These are phyloP conservation scores for Corythaeola cristata DNA, from an alignment of 2,113 vertebrate genomes.

Conservation along the genomic window DNA sequence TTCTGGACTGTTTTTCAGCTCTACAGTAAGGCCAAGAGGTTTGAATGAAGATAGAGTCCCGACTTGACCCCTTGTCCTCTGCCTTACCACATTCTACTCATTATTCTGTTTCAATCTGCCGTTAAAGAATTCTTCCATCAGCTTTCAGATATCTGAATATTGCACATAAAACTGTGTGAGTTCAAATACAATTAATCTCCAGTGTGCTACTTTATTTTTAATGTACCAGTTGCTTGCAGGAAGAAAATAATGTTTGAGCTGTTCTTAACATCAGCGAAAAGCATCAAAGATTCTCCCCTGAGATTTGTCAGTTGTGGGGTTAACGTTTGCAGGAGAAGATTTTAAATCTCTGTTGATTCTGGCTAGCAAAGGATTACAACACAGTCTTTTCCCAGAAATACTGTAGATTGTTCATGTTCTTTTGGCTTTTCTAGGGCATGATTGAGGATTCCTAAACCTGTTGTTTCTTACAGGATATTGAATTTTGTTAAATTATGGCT, in stretches of 20 bases:
- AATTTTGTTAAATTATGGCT: conserved; percentile 27
- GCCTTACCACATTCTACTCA: not conserved
- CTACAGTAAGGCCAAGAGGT: not conserved
- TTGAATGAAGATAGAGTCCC: not conserved
- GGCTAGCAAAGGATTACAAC: not conserved
- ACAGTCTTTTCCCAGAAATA: not conserved
- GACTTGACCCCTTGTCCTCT: not conserved
- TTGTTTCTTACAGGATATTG: not conserved
- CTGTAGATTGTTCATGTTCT: not conserved
- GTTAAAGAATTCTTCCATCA: not conserved
- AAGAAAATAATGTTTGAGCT: not conserved
- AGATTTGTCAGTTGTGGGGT: not conserved
- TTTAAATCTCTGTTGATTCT: conserved; percentile 17
- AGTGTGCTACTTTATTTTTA: not conserved
- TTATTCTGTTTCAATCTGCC: not conserved
- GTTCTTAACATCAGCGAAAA: not conserved
- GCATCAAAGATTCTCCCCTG: not conserved
- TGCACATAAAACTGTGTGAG: not conserved
- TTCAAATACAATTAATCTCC: conserved; percentile 11
- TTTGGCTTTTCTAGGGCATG: conserved; percentile 3
- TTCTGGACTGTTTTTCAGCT: not conserved
- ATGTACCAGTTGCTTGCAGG: not conserved
- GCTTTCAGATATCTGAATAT: not conserved
- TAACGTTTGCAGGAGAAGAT: conserved; percentile 20
- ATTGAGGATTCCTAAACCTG: not conserved